Base-by-base conservation (phyloP, 2,888 invertebrate species). In the Melanophora roralis region DNA sequence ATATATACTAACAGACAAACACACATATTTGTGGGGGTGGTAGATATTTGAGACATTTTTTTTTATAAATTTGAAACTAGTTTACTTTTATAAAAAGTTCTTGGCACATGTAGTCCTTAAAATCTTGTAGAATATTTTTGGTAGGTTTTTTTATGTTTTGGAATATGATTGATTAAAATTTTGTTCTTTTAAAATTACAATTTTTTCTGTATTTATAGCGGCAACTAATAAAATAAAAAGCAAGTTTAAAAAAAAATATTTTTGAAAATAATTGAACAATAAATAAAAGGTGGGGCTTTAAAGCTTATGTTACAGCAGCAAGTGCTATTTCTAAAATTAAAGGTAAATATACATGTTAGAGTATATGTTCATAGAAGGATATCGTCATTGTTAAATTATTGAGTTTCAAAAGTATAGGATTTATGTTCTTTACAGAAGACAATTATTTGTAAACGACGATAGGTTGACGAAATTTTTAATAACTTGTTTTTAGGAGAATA, bases 1-100 rank as follows among this genome's bases (percentile, higher is more conserved):
- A n/a, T n/a, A n/a, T n/a, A n/a, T n/a, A n/a, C n/a, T n/a, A n/a
- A n/a, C n/a, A n/a, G n/a, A n/a, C n/a, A n/a, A n/a, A n/a, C n/a
- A n/a, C n/a, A n/a, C 36, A 11, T 16, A 6, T n/a, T 21, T 43
- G 49, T 69, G 76, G 40, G 75, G 69, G 69, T 76, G 76, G 47
- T 64, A 55, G 8, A 7, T 55, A 7, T 40, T 12, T 23, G 9
- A 21, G 27, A 5, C 12, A 1, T 57, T 74, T 67, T 74, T 27
- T 4, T 45, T 43, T 45, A 19, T n/a, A 2, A 7, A 40, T 12
- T 65, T 8, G 23, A 51, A 69, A 69, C 62, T 40, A 57, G 62
- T 69, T 57, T 49, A 3, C n/a, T 57, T 59, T 43, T 2, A 47
- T 43, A 40, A 12, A 49, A 62, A 14, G 40, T 0, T 43, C 14